Base-by-base conservation (phyloP, 2,797 vertebrate genomes). In the Salmo trutta region DNA sequence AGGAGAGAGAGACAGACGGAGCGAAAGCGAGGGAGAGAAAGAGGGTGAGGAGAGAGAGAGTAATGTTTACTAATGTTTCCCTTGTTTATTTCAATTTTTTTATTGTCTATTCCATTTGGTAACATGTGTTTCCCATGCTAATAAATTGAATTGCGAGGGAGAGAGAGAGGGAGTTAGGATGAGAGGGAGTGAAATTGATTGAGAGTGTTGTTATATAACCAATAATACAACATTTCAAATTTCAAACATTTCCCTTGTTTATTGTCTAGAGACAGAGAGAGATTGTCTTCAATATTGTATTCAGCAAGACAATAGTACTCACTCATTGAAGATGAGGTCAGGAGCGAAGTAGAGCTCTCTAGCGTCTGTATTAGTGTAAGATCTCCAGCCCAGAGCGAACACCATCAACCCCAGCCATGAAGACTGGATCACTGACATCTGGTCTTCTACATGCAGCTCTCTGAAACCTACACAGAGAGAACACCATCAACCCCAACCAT, bases 381-480 rank as follows among this genome's bases (percentile, higher is more conserved):
- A 98, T 75, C 97, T 93, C 97, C 97, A 99, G 1, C 97, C 96
- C 94, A 99, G 90, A 12, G 96, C 97, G 17, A 98, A 98, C 81
- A 98, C 96, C 97, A 99, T 98, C 33, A 98, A 94, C 5, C 96
- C 96, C 97, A 98, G 98, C 97, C 97, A 99, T 0, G 97, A 98
- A 81, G 97, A 94, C 89, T 99, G 97, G 87, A 98, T 98, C 84
- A 97, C 93, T 3, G 96, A 95, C 97, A 99, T 98, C 93, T 98
- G 97, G 88, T 99, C 97, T 8, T 97, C 96, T 88, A 99, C 93
- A 0, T 98, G 96, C 75, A 99, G 91, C 86, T 97, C 96, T 33
- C 31, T 33, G 31, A 33, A 33, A 33, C 31, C 31, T 33, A 33
- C 31, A 33, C 31, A 33, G 31, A 33, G 29, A 31, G 33, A 33